phyloP scores from a whole-genome alignment of 2,888 invertebrate species.

The Rhamphomyia laevipes region DNA sequence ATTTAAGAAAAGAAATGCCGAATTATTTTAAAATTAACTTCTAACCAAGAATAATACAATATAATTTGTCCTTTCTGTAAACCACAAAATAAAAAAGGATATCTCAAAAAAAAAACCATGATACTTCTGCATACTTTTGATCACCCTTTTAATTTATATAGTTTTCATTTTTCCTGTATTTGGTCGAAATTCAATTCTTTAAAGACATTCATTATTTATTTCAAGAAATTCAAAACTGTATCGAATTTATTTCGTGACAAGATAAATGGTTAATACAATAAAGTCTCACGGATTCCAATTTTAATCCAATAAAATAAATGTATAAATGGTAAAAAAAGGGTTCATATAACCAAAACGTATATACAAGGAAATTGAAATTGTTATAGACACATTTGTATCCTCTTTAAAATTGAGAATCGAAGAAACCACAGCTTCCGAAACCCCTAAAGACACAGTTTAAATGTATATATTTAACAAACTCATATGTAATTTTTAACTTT shows the following conservation, averaged over 20 bases:
- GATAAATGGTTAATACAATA: neutral
- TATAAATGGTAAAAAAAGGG: neutral
- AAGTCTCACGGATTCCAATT: neutral
- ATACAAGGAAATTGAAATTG: no score
- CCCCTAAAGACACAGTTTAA: conserved; percentile 20
- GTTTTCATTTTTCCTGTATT: no score
- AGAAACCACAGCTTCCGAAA: conserved; percentile 34
- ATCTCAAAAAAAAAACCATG: no score
- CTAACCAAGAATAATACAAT: no score
- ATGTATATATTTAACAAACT: neutral
- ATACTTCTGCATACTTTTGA: no score
- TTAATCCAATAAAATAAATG: neutral
- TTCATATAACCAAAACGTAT: neutral
- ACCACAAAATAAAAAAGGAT: no score
- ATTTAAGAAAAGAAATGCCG: no score
- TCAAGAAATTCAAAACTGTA: neutral
- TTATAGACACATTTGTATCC: neutral
- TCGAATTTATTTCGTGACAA: neutral
- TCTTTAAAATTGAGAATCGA: neutral
- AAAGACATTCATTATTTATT: neutral
- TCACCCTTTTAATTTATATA: no score
- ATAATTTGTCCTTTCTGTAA: no score
- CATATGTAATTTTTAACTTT: no score
- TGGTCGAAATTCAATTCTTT: no score
- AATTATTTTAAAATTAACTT: no score